Percentiles rank a stretch among this genome's conserved stretches.
phyloP scores from a whole-genome alignment of 2,888 invertebrate species.

The Pristionchus mayeri region DNA sequence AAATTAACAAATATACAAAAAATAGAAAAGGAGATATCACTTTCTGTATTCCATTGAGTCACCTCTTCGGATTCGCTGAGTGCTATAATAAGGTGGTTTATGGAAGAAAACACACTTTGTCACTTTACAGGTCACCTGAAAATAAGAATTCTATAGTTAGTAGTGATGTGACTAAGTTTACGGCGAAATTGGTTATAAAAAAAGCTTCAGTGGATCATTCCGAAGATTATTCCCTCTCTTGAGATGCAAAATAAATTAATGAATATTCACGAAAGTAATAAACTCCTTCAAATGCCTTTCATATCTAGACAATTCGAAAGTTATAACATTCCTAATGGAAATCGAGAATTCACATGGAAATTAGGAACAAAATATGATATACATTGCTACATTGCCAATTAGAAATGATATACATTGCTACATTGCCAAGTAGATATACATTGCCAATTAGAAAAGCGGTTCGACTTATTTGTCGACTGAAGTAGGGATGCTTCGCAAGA shows the following conservation, averaged over 20 bases:
- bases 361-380: constrained; percentile 56
- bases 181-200: constrained; percentile 57
- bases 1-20: neutral
- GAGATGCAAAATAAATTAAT: neutral
- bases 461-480: neutral
- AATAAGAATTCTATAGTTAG: neutral
- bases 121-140: neutral
- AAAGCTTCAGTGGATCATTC: constrained; percentile 66
- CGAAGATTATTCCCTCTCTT: constrained; percentile 60
- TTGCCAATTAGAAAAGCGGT: no score
- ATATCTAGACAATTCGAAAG: constrained; percentile 64
- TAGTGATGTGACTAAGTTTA: neutral
- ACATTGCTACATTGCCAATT: no score
- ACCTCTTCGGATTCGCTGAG: neutral
- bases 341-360: constrained; percentile 66
- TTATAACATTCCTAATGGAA: constrained; percentile 66
- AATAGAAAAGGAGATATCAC: neutral
- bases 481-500: no score
- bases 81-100: neutral
- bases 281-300: neutral
- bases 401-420: neutral
- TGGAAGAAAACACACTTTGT: neutral
- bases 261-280: neutral
- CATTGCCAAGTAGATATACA: no score
- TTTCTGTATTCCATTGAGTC: neutral